These are phyloP conservation scores for Entomyzon cyanotis DNA, from an alignment of 2,113 vertebrate genomes.

Conservation along the genomic window DNA sequence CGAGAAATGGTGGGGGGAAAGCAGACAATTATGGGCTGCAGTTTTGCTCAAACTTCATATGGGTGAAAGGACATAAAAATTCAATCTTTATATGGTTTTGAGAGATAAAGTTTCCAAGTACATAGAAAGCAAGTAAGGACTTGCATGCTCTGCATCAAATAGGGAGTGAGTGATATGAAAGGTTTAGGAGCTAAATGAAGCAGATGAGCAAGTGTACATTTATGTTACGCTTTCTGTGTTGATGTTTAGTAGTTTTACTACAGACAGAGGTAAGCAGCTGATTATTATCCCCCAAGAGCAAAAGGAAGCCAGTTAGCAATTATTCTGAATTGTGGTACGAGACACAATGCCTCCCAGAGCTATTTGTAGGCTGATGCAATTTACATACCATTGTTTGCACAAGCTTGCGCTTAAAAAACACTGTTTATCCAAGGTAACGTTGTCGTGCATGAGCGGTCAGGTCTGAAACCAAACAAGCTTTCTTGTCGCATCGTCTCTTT, in stretches of 20 bases:
- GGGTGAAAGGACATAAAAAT: background rate
- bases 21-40: background rate
- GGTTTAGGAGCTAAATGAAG: background rate
- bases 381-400: slow-evolving; percentile 32
- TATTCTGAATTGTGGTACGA: background rate
- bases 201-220: background rate
- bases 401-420: background rate
- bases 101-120: background rate
- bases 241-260: background rate
- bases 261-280: slow-evolving; percentile 1
- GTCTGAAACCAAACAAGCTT: background rate
- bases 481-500: background rate
- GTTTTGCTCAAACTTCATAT: background rate
- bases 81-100: background rate
- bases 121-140: background rate
- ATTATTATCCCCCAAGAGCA: slow-evolving; percentile 8
- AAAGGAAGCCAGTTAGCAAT: background rate
- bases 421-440: slow-evolving; percentile 10
- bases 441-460: rapidly evolving
- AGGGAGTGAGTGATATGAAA: background rate
- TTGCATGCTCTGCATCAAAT: background rate
- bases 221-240: background rate
- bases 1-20: rapidly evolving
- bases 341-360: slow-evolving; percentile 25
- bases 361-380: slow-evolving; percentile 11